Evolutionary conservation across 2,888 invertebrate genomes (phyloP).

Genomic region (Thalpophila matura): DNA sequence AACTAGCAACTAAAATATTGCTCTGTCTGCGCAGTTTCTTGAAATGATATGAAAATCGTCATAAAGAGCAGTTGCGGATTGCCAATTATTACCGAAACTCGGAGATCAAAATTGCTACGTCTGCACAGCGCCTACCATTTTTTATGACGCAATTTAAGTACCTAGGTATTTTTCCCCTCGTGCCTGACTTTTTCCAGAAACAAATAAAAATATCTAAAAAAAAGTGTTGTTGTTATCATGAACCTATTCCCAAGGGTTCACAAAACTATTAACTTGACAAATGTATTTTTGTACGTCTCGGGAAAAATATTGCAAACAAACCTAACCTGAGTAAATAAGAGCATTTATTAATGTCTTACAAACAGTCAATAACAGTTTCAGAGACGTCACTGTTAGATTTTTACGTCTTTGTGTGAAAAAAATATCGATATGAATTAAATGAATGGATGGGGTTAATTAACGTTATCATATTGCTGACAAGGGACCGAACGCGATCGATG

Average conservation of each 20-base stretch:
- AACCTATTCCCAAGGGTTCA: conserved; percentile 18
- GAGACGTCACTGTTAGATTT: background rate
- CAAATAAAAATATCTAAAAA: conserved; percentile 15
- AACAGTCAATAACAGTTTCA: conserved; percentile 20
- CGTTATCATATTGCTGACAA: too few species aligned
- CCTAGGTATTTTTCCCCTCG: conserved; percentile 2
- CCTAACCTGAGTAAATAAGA: conserved; percentile 27
- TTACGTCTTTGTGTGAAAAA: conserved; percentile 1
- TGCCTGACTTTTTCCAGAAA: conserved; percentile 15
- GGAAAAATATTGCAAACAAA: conserved; percentile 35
- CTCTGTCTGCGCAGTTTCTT: too few species aligned
- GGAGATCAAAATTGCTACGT: too few species aligned
- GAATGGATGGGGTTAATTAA: background rate
- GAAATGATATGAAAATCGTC: too few species aligned
- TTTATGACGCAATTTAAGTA: conserved; percentile 30
- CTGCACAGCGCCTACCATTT: too few species aligned
- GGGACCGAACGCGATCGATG: too few species aligned
- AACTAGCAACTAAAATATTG: too few species aligned
- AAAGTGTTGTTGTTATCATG: conserved; percentile 11
- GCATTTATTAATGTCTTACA: conserved; percentile 11
- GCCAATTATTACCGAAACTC: too few species aligned
- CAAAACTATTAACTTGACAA: conserved; percentile 36
- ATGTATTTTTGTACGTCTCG: conserved; percentile 31
- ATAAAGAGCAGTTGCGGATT: too few species aligned
- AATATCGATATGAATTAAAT: background rate